Evolutionary conservation across 1,140 invertebrate genomes (phyloP).

Genomic region (Euschistus heros): DNA sequence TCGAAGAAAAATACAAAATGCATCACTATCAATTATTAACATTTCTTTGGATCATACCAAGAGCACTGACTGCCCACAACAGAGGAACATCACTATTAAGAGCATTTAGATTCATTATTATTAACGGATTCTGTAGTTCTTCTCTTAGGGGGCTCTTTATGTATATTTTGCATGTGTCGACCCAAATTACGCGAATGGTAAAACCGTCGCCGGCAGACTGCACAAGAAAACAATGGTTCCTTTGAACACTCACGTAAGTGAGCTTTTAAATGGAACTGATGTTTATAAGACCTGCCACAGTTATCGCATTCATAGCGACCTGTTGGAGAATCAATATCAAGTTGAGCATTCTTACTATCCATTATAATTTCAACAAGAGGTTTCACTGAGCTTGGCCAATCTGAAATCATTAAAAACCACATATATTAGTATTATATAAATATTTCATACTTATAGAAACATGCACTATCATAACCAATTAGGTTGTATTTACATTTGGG

Average conservation of each 20-base stretch:
- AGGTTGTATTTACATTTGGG: no score
- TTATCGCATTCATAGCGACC: constrained; percentile 26
- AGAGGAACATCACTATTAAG: no score
- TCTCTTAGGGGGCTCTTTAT: constrained; percentile 17
- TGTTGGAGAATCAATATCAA: constrained; percentile 10
- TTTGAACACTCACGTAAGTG: constrained; percentile 30
- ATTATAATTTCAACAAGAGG: neutral
- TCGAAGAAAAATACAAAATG: no score
- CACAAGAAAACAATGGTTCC: constrained; percentile 33
- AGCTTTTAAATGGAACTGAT: constrained; percentile 28
- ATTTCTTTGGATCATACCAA: no score
- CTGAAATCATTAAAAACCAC: constrained; percentile 6
- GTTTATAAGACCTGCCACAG: constrained; percentile 31
- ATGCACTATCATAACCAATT: no score
- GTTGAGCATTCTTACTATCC: neutral
- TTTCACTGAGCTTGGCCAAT: neutral
- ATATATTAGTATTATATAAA: neutral
- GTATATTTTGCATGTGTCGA: constrained; percentile 25
- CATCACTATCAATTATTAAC: no score
- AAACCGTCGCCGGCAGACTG: constrained; percentile 31
- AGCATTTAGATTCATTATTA: no score
- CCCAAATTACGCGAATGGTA: constrained; percentile 26
- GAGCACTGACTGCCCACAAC: no score
- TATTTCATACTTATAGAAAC: no score
- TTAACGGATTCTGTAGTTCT: neutral